Evolutionary conservation across 2,888 invertebrate species (phyloP).

Genomic region (Gryllus longicercus): DNA sequence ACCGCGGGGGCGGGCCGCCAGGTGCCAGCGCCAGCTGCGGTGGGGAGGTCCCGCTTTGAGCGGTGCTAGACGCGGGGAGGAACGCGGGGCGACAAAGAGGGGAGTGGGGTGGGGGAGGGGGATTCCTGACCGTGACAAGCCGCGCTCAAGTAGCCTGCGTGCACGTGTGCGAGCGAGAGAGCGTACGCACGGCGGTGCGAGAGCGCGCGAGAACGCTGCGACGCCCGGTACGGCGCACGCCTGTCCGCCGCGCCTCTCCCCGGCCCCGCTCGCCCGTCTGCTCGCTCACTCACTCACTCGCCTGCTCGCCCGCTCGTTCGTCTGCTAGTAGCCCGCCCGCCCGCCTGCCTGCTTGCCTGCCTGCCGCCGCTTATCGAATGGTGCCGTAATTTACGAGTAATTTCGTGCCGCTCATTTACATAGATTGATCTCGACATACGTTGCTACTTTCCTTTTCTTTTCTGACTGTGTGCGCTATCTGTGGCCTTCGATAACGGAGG

Average conservation of each 20-base stretch:
- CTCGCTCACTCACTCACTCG: too few relatives aligned
- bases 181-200: not conserved
- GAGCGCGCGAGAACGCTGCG: not conserved
- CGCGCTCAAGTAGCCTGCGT: conserved; percentile 3
- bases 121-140: conserved; percentile 2
- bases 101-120: not conserved
- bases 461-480: not conserved
- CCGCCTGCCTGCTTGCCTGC: not conserved
- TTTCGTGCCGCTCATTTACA: conserved; percentile 9
- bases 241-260: not conserved
- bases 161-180: not conserved
- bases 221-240: not conserved
- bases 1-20: not conserved
- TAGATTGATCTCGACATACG: conserved; percentile 10
- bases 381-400: not conserved
- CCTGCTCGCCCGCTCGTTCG: not conserved
- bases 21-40: not conserved
- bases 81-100: not conserved
- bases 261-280: not conserved
- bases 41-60: not conserved
- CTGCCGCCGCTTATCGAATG: not conserved
- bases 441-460: conserved; percentile 10
- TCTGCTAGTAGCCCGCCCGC: too few relatives aligned
- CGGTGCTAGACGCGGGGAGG: not conserved
- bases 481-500: not conserved